Percentiles rank a stretch among this genome's conserved stretches.
These are phyloP conservation scores for Agonopterix alstromeriana DNA, from an alignment of 2,888 invertebrate genomes.

Conservation along the genomic window DNA sequence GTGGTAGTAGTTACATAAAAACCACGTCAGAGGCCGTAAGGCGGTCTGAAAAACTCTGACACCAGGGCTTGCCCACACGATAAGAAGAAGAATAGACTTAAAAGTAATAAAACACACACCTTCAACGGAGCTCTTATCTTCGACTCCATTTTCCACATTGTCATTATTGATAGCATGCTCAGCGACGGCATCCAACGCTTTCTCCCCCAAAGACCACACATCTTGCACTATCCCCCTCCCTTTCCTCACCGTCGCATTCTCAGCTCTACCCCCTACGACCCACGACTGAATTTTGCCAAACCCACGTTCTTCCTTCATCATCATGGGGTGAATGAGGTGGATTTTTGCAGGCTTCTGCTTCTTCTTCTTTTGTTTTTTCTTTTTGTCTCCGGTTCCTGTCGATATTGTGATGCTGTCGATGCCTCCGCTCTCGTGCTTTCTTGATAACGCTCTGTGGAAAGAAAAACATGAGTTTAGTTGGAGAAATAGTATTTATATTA, in stretches of 20 bases:
- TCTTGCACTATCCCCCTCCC: slow-evolving; percentile 32
- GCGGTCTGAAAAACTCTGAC: no score
- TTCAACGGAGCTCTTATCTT: slow-evolving; percentile 52
- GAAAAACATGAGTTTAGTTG: slow-evolving; percentile 1
- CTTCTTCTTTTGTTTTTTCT: slow-evolving; percentile 56
- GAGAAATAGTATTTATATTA: no score
- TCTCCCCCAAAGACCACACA: slow-evolving; percentile 45
- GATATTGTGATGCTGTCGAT: slow-evolving; percentile 64
- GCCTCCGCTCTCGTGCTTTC: slow-evolving; percentile 43
- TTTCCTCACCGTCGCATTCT: slow-evolving; percentile 11
- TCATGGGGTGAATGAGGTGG: slow-evolving; percentile 51
- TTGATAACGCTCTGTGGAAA: slow-evolving; percentile 36
- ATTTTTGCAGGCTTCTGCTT: slow-evolving; percentile 58
- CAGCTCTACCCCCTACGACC: slow-evolving; percentile 42
- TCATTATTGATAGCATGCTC: slow-evolving; percentile 56
- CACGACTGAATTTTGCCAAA: slow-evolving; percentile 50
- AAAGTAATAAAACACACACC: slow-evolving; percentile 31
- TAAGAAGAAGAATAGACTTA: no score
- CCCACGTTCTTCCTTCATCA: slow-evolving; percentile 50
- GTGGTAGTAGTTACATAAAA: no score
- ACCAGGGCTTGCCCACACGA: no score
- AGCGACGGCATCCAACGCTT: slow-evolving; percentile 49
- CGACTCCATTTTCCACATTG: slow-evolving; percentile 46
- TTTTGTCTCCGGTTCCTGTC: slow-evolving; percentile 34
- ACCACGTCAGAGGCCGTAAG: no score